These are phyloP conservation scores for Ichneumoninae sp. DNA, from an alignment of 2,888 invertebrate genomes.

Conservation along the genomic window DNA sequence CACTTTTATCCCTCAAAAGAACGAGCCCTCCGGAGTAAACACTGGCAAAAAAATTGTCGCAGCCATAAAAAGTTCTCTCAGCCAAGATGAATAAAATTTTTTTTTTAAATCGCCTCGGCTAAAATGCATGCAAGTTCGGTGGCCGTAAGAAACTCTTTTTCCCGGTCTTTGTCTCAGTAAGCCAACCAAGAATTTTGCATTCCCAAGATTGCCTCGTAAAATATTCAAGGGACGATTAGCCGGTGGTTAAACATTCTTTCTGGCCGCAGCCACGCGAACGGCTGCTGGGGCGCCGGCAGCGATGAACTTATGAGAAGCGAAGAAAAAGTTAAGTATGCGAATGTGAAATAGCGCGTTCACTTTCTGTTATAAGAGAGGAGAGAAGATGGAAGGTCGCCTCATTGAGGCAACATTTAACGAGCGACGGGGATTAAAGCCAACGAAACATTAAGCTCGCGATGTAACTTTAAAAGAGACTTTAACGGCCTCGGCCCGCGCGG, in stretches of 20 bases:
- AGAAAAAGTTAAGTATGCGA: constrained; percentile 29
- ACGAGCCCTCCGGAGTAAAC: not conserved
- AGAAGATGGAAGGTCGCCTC: not conserved
- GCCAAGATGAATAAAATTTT: constrained; percentile 2
- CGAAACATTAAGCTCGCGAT: constrained; percentile 38
- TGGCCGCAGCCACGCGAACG: constrained; percentile 8
- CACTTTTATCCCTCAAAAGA: not conserved
- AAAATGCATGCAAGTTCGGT: not conserved
- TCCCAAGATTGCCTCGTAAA: constrained; percentile 74
- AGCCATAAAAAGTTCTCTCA: constrained; percentile 23
- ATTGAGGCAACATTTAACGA: constrained; percentile 45
- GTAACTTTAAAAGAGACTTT: constrained; percentile 43
- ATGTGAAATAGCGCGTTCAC: constrained; percentile 33
- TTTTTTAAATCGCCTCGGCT: not conserved
- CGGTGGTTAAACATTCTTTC: constrained; percentile 55
- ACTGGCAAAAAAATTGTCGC: not conserved
- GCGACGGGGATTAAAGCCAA: constrained; percentile 45
- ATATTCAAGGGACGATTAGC: constrained; percentile 79
- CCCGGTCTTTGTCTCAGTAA: constrained; percentile 21
- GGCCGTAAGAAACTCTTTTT: constrained; percentile 14
- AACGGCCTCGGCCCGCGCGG: not conserved
- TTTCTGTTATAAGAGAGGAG: constrained; percentile 31
- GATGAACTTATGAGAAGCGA: constrained; percentile 1
- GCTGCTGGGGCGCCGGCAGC: not conserved
- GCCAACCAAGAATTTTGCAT: constrained; percentile 43